Evolutionary conservation across 2,113 vertebrate genomes (phyloP).

Genomic region (Fregetta grallaria): DNA sequence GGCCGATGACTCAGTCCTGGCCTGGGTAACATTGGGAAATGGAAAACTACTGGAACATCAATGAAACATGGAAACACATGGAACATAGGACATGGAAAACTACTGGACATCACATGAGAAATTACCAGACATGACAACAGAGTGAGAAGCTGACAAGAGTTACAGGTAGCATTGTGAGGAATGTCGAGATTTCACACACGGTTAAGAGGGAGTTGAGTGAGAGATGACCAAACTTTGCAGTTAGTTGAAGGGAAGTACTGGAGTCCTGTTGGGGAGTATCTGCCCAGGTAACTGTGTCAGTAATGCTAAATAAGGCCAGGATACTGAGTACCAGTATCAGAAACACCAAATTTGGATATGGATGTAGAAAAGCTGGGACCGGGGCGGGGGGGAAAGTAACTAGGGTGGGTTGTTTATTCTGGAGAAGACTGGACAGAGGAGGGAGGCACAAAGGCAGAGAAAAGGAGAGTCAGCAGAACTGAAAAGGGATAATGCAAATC

Average conservation of each 20-base stretch:
- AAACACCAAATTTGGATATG: neutral
- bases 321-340: neutral
- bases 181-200: rapidly evolving
- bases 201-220: neutral
- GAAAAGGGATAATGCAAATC: too few species aligned
- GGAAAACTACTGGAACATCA: too few species aligned
- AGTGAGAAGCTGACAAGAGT: neutral
- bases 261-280: rapidly evolving
- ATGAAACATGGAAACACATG: neutral
- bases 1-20: neutral
- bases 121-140: neutral
- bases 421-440: neutral
- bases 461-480: neutral
- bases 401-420: neutral
- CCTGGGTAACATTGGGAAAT: neutral
- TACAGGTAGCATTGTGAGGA: neutral
- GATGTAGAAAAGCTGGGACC: neutral
- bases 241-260: neutral
- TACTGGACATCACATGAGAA: neutral
- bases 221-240: neutral
- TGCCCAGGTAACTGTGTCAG: neutral
- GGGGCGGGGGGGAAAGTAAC: rapidly evolving
- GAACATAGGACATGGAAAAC: neutral
- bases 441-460: neutral
- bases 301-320: neutral